Conservation (phyloP, 2,113 vertebrate species). For the Dasyurus viverrinus region DNA sequence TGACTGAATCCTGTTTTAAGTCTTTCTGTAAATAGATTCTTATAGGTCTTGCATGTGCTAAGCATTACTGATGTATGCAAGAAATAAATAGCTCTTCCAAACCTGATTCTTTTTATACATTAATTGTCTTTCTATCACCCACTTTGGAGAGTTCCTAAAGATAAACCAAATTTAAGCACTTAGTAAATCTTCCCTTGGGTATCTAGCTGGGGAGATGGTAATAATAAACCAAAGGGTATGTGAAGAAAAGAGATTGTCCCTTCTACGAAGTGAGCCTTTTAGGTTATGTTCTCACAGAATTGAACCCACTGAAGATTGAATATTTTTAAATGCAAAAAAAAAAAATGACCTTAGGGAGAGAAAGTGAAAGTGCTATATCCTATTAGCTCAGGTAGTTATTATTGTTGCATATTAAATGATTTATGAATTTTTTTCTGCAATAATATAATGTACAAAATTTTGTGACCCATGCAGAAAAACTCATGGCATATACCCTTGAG, state of each 20-base stretch:
- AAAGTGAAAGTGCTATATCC: background rate
- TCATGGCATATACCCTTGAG: background rate
- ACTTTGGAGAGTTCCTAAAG: background rate
- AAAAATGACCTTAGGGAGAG: background rate
- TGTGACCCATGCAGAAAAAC: background rate
- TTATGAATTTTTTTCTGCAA: background rate
- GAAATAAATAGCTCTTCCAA: background rate
- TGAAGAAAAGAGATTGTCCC: background rate
- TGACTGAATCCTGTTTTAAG: background rate
- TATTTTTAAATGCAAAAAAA: background rate
- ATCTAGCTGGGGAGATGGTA: background rate
- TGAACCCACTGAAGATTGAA: background rate
- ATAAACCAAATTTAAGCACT: background rate
- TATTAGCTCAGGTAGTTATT: background rate
- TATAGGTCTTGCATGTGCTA: background rate
- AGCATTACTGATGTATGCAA: background rate
- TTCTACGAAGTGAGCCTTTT: background rate
- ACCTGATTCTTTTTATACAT: background rate
- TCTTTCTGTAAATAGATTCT: background rate
- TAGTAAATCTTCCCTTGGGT: background rate
- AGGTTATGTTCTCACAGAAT: background rate
- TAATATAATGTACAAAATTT: background rate
- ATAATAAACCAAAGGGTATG: background rate
- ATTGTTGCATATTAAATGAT: background rate
- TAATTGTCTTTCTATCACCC: background rate